These are phyloP conservation scores for Spea bombifrons DNA, from an alignment of 2,113 vertebrate species.

Conservation along the genomic window DNA sequence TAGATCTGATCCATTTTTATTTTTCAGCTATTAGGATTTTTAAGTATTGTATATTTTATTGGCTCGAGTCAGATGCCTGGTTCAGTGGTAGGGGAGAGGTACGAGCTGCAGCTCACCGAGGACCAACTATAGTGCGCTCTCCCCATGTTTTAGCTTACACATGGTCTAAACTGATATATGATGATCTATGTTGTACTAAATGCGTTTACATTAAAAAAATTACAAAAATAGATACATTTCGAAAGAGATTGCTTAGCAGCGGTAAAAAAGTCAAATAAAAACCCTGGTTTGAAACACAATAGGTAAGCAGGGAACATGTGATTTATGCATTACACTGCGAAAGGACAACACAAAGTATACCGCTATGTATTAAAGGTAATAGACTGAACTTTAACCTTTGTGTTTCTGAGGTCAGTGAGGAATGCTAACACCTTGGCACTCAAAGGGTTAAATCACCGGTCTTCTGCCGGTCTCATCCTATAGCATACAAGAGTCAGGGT, in stretches of 20 bases:
- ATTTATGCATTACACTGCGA: neutral
- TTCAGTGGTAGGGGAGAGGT: no score
- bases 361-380: slow-evolving; percentile 29
- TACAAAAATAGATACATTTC: slow-evolving; percentile 66
- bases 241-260: slow-evolving; percentile 59
- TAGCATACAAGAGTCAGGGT: no score
- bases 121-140: no score
- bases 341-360: slow-evolving; percentile 44
- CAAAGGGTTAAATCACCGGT: no score
- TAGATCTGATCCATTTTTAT: no score
- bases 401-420: neutral
- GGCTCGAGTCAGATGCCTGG: no score
- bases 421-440: no score
- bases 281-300: slow-evolving; percentile 19
- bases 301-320: slow-evolving; percentile 31
- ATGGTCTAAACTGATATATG: slow-evolving; percentile 10
- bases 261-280: slow-evolving; percentile 32
- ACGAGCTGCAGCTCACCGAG: no score
- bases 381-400: neutral
- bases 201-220: slow-evolving; percentile 52
- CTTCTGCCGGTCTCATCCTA: no score
- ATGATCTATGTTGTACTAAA: slow-evolving; percentile 33
- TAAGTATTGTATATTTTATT: no score
- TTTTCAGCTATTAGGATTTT: no score
- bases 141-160: no score